Conservation (phyloP, 2,888 invertebrate species). For the Lydus trimaculatus region DNA sequence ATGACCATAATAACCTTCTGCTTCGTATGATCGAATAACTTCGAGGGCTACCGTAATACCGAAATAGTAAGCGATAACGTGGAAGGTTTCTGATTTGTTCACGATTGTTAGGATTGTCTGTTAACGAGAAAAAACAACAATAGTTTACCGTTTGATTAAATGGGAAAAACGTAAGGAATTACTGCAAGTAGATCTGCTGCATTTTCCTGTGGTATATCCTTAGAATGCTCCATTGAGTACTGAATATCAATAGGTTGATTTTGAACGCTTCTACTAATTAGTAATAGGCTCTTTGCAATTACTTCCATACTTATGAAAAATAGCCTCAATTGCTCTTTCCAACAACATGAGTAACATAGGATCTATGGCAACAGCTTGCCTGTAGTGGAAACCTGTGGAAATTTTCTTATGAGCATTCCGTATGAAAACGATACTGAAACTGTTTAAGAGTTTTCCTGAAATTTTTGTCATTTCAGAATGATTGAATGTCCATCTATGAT, state of each 20-base stretch:
- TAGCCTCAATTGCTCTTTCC: conserved; percentile 61
- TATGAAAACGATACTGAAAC: too few species aligned
- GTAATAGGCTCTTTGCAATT: conserved; percentile 64
- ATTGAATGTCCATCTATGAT: conserved; percentile 75
- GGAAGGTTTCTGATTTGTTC: conserved; percentile 68
- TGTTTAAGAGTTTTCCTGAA: conserved; percentile 70
- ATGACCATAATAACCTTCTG: conserved; percentile 69
- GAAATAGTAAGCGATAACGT: conserved; percentile 87
- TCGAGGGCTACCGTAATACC: conserved; percentile 82
- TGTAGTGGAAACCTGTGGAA: conserved; percentile 63
- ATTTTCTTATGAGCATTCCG: conserved; percentile 59
- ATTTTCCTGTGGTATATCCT: conserved; percentile 63
- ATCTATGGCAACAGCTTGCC: conserved; percentile 68
- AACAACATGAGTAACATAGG: conserved; percentile 67
- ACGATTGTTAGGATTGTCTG: conserved; percentile 66
- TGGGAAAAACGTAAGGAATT: conserved; percentile 41
- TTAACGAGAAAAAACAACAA: not conserved
- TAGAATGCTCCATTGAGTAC: conserved; percentile 39
- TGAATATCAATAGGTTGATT: conserved; percentile 64
- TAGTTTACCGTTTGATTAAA: conserved; percentile 26
- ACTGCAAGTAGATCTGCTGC: conserved; percentile 65
- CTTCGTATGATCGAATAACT: conserved; percentile 75
- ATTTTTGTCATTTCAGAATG: conserved; percentile 67
- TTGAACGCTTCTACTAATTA: conserved; percentile 63
- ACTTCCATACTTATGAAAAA: conserved; percentile 76